These are phyloP conservation scores for Leucophenga maculata DNA, from an alignment of 2,888 invertebrate species.

Conservation along the genomic window DNA sequence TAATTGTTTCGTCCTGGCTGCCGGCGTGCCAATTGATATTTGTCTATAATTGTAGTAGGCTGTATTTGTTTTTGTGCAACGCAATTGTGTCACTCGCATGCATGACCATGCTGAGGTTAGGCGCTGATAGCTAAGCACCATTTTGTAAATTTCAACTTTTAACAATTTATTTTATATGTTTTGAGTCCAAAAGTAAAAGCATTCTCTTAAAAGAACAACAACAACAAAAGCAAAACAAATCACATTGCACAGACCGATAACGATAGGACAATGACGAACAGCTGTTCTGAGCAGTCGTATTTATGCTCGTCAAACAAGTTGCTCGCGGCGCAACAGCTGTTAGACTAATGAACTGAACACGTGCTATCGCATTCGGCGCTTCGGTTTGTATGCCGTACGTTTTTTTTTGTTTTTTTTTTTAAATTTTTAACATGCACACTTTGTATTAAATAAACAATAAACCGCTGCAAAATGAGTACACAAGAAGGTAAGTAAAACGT, in stretches of 20 bases:
- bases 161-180: slow-evolving; percentile 15
- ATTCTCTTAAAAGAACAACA: neutral
- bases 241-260: neutral
- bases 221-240: neutral
- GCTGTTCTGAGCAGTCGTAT: no score
- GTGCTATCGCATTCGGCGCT: no score
- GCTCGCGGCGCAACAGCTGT: no score
- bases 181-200: neutral
- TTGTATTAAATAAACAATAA: no score
- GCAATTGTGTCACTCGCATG: slow-evolving; percentile 45
- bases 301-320: no score
- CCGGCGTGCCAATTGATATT: neutral
- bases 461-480: neutral
- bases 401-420: slow-evolving; percentile 29
- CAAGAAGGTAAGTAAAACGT: neutral
- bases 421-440: slow-evolving; percentile 41
- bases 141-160: slow-evolving; percentile 36
- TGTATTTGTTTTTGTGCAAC: slow-evolving; percentile 14
- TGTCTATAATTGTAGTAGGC: slow-evolving; percentile 25
- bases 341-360: no score
- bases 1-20: no score
- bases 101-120: slow-evolving; percentile 45
- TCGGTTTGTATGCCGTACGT: neutral
- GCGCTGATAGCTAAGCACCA: slow-evolving; percentile 52
- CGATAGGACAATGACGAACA: no score